Conservation (phyloP, 2,888 invertebrate genomes). For the Nemotelus pantherinus region DNA sequence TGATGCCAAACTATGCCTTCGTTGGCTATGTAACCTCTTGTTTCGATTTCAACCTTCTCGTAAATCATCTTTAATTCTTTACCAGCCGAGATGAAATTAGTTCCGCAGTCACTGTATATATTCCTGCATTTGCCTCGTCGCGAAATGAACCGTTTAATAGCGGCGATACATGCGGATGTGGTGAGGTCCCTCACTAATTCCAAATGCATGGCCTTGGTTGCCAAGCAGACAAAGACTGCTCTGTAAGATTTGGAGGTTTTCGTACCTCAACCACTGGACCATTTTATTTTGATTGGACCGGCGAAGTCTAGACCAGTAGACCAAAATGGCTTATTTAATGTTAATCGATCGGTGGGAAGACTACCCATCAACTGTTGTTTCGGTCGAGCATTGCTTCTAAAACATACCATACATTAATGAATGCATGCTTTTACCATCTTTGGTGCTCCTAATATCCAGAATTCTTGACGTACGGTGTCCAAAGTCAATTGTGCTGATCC, state of each 20-base stretch:
- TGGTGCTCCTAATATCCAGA: too few species aligned
- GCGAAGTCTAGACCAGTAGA: constrained; percentile 50
- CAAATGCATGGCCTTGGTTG: too few species aligned
- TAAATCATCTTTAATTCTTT: not conserved
- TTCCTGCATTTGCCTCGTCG: not conserved
- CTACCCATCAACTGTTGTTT: not conserved
- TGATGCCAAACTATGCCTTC: not conserved
- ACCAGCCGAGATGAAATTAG: too few species aligned
- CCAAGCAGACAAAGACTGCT: too few species aligned
- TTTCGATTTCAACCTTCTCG: not conserved
- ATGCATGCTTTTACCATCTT: too few species aligned
- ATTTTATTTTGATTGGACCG: constrained; percentile 23
- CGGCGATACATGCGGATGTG: constrained; percentile 40
- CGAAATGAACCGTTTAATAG: not conserved
- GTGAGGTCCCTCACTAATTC: constrained; percentile 1
- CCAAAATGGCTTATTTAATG: not conserved
- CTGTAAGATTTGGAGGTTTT: too few species aligned
- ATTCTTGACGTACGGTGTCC: too few species aligned
- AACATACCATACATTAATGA: too few species aligned
- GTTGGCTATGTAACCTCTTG: not conserved
- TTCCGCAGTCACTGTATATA: constrained; percentile 54
- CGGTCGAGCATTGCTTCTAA: not conserved
- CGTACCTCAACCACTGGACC: constrained; percentile 17
- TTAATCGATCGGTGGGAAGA: not conserved
- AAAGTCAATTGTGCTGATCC: too few species aligned